phyloP scores from a whole-genome alignment of 1,140 invertebrate species.

The Caerostris extrusa region DNA sequence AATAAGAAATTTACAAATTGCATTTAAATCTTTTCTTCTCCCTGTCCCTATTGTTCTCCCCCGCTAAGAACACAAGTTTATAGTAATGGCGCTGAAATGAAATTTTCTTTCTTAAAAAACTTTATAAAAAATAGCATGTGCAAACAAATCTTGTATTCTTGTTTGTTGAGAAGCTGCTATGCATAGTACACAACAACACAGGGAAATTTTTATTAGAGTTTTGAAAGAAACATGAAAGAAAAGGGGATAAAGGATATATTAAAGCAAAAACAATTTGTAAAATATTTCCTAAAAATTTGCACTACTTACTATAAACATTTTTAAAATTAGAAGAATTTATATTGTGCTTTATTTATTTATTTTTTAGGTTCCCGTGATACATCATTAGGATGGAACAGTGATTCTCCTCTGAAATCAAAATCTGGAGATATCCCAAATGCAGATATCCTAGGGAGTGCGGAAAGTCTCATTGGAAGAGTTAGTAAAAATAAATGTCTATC shows the following conservation, averaged over 20 bases:
- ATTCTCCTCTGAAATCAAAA: slow-evolving; percentile 75
- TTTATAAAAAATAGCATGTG: too few species aligned
- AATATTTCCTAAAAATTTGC: neutral
- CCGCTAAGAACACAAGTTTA: too few species aligned
- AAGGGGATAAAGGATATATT: neutral
- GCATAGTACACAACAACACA: too few species aligned
- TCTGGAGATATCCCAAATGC: slow-evolving; percentile 84
- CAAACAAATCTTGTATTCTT: too few species aligned
- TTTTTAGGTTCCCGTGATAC: slow-evolving; percentile 73
- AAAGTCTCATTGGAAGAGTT: slow-evolving; percentile 95
- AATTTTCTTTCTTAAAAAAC: too few species aligned
- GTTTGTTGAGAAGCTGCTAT: too few species aligned
- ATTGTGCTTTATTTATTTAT: too few species aligned
- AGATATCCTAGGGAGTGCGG: slow-evolving; percentile 94
- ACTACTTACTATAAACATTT: neutral
- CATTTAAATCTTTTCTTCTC: too few species aligned
- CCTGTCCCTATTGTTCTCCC: too few species aligned
- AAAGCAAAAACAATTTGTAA: neutral
- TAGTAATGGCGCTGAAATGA: too few species aligned
- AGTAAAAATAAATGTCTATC: slow-evolving; percentile 78
- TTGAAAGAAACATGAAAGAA: neutral
- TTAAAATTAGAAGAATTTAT: neutral
- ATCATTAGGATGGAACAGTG: slow-evolving; percentile 71
- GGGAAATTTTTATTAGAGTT: too few species aligned
- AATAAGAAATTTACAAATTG: too few species aligned